Evolutionary conservation across 2,113 vertebrate species (phyloP).

Genomic region (Meriones unguiculatus): DNA sequence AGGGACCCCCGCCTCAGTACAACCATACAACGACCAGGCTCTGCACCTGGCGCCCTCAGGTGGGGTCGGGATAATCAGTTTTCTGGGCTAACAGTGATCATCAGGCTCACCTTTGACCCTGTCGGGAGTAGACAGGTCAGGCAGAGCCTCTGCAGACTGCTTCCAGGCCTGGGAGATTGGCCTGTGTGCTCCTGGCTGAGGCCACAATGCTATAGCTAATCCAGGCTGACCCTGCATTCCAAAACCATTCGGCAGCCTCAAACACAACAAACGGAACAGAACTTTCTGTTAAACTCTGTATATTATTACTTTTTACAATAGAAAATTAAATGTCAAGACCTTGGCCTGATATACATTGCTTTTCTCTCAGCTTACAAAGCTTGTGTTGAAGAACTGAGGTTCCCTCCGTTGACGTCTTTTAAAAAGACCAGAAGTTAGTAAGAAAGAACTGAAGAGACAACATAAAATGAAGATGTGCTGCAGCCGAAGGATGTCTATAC

Average conservation of each 20-base stretch:
- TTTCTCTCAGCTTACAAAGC: slow-evolving; percentile 79
- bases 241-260: slow-evolving; percentile 14
- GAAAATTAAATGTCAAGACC: slow-evolving; percentile 83
- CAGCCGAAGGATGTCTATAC: slow-evolving; percentile 62
- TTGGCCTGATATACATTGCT: slow-evolving; percentile 80
- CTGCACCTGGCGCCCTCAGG: fast-evolving
- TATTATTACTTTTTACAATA: slow-evolving; percentile 85
- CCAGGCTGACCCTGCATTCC: not conserved
- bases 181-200: not conserved
- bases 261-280: slow-evolving; percentile 72
- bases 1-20: not conserved
- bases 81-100: not conserved
- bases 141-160: not conserved
- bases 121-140: not conserved
- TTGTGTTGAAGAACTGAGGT: slow-evolving; percentile 76
- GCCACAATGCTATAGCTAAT: not conserved
- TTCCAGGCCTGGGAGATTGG: not conserved
- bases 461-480: slow-evolving; percentile 60
- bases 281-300: slow-evolving; percentile 82
- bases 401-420: slow-evolving; percentile 69
- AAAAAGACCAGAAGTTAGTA: slow-evolving; percentile 64
- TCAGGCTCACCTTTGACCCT: no score
- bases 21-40: not conserved
- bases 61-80: not conserved
- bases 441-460: slow-evolving; percentile 41